Conservation (phyloP, 2,888 invertebrate genomes). For the Drosophila seclusa region DNA sequence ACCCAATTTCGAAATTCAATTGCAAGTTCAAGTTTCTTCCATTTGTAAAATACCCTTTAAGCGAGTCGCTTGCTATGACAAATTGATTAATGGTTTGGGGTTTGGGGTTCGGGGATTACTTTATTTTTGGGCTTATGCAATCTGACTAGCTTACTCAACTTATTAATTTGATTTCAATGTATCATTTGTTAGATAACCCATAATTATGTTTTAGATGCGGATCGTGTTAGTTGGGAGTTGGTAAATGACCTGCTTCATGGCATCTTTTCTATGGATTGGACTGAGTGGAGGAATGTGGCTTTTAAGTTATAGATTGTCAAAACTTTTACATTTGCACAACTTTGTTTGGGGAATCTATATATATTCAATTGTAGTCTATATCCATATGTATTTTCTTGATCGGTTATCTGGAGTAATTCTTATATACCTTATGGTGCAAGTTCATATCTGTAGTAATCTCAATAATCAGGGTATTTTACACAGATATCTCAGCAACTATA, state of each 20-base stretch:
- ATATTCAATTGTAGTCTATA: not conserved
- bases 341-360: not conserved
- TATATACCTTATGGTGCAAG: not conserved
- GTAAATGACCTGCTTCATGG: not conserved
- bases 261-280: not conserved
- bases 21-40: constrained; percentile 76
- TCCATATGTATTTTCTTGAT: not conserved
- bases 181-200: not conserved
- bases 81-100: constrained; percentile 13
- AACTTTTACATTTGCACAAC: not conserved
- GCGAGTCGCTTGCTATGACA: not conserved
- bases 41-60: constrained; percentile 39
- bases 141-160: not conserved
- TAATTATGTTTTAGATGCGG: not conserved
- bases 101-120: not conserved
- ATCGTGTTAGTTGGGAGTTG: not conserved
- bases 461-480: not conserved
- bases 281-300: not conserved
- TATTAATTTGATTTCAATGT: constrained; percentile 1
- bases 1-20: constrained; percentile 75
- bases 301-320: not conserved
- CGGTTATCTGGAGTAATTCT: not conserved
- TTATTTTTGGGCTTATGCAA: not conserved
- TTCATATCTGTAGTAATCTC: not conserved
- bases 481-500: not conserved